phyloP scores from a whole-genome alignment of 2,888 invertebrate species.

The Hirudinaria manillensis region DNA sequence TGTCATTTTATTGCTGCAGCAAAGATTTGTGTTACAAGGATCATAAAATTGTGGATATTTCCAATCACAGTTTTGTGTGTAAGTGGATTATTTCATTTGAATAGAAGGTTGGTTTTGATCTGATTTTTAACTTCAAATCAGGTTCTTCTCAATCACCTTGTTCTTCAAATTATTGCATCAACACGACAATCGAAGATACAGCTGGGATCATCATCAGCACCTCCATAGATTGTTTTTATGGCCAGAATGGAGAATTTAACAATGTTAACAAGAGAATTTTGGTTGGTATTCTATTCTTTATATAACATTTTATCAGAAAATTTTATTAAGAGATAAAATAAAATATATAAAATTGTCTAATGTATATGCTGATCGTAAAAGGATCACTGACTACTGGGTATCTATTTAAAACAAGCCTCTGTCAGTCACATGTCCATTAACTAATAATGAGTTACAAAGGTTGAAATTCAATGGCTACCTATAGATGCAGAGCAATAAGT shows the following conservation, averaged over 20 bases:
- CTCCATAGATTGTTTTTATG: not conserved
- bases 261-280: not conserved
- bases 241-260: not conserved
- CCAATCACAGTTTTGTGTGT: not conserved
- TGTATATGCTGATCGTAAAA: not conserved
- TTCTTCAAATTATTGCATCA: not conserved
- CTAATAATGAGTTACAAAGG: too few species aligned
- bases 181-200: not conserved
- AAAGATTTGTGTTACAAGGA: not conserved
- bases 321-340: too few species aligned
- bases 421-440: too few species aligned
- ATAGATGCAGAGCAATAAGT: too few species aligned
- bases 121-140: not conserved
- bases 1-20: conserved; percentile 1
- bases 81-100: not conserved
- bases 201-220: not conserved
- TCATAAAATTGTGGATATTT: not conserved
- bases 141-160: not conserved
- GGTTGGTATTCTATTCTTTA: not conserved
- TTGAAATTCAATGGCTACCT: too few species aligned
- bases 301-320: too few species aligned
- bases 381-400: not conserved
- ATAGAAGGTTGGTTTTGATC: too few species aligned
- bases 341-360: too few species aligned
- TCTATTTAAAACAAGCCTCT: not conserved